A percentile compares a stretch with the other conserved stretches of the same genome.
Conservation (phyloP, 2,797 vertebrate genomes). For the Gymnodraco acuticeps region DNA sequence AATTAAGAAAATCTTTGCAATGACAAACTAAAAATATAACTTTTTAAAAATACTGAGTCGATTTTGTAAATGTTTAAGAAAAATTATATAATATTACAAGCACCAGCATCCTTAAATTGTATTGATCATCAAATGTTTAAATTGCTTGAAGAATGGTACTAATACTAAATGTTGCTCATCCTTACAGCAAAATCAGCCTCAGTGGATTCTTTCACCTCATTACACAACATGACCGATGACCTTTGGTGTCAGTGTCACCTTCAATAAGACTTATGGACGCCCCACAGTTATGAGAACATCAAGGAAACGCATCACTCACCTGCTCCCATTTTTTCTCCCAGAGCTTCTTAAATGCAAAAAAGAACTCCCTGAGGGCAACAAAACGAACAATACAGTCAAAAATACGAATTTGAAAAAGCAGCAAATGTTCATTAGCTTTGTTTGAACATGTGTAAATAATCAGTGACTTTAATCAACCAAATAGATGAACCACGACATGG, state of each 20-base stretch:
- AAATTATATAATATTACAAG: not conserved
- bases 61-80: too few relatives aligned
- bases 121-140: not conserved
- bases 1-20: too few relatives aligned
- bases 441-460: too few relatives aligned
- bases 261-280: slow-evolving; percentile 56
- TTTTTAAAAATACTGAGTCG: too few relatives aligned
- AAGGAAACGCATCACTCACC: slow-evolving; percentile 48
- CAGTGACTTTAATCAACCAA: slow-evolving; percentile 37
- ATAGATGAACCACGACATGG: slow-evolving; percentile 12
- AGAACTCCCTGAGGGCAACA: too few relatives aligned
- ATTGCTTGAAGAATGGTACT: not conserved
- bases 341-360: too few relatives aligned
- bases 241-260: slow-evolving; percentile 67
- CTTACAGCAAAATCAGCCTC: not conserved
- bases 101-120: not conserved
- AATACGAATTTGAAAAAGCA: too few relatives aligned
- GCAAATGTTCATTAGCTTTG: too few relatives aligned
- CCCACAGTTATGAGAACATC: slow-evolving; percentile 53
- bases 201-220: slow-evolving; percentile 54
- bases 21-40: too few relatives aligned
- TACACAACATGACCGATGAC: slow-evolving; percentile 55
- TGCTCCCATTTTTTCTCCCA: slow-evolving; percentile 47
- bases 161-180: not conserved
- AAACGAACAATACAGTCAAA: too few relatives aligned